Evolutionary conservation across 2,113 vertebrate genomes (phyloP), one percentile per base, ranked within the genome.

Genomic region (Erinaceus europaeus): DNA sequence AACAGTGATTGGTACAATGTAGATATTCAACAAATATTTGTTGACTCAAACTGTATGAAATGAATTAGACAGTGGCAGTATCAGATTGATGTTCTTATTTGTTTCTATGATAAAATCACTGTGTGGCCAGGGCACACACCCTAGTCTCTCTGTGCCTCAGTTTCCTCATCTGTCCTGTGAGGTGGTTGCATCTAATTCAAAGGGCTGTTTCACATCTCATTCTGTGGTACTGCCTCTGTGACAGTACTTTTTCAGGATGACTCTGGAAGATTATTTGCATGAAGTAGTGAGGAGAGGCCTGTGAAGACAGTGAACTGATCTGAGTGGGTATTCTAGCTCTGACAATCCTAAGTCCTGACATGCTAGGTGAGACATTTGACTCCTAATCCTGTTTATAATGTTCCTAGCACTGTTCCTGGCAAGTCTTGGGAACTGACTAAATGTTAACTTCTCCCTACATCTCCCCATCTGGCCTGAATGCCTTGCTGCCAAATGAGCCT

Each of bases 401-500:
- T 52, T 87, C 82, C 34, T 36, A 55, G 50, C 78, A 67, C 91
- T 25, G 59, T 44, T 36, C 80, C 65, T 89, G 85, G 90, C 62
- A 27, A 67, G 72, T 84, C 59, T 71, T 75, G 65, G 65, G 42
- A 79, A 42, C 12, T 62, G 65, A 90, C 75, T 75, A 46, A 84
- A 87, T 5, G 46, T 42, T 46, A 40, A 17, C 65, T 23, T 87
- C 44, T 92, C 65, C 80, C 20, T 69, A 87, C 68, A 46, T 72
- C 68, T 77, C 27, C 3, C 88, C 90, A 90, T 92, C 92, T 94
- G 90, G 34, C 44, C 72, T 42, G 25, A 23, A 2, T 46, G 29
- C 68, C 78, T 57, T 44, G 53, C 65, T 85, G 90, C 75, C 88
- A 93, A 80, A 62, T 55, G 59, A 93, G 78, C 27, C n/a, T 87